phyloP scores from a whole-genome alignment of 2,888 invertebrate genomes.

The Dryadula phaetusa region DNA sequence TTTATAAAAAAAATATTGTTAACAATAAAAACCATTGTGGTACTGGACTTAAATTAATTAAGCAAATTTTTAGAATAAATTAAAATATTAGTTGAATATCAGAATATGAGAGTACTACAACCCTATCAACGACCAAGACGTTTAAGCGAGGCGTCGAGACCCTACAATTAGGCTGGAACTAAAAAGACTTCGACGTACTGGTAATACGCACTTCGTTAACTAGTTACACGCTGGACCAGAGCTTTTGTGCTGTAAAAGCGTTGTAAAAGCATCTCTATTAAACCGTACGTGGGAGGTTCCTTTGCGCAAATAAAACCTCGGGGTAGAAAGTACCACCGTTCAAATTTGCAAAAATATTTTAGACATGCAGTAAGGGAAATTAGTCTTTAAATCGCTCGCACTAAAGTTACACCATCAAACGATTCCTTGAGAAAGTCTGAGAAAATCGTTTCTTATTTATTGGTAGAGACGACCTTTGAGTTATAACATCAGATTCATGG shows the following conservation, averaged over 20 bases:
- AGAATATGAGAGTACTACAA: slow-evolving; percentile 46
- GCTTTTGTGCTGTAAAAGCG: slow-evolving; percentile 36
- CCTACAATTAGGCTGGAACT: slow-evolving; percentile 78
- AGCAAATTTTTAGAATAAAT: background rate
- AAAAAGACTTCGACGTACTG: slow-evolving; percentile 67
- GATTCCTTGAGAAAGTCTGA: slow-evolving; percentile 40
- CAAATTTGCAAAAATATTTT: slow-evolving; percentile 52
- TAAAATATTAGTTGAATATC: background rate
- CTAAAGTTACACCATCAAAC: background rate
- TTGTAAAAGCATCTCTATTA: slow-evolving; percentile 51
- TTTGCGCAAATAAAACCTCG: slow-evolving; percentile 49
- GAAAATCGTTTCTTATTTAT: slow-evolving; percentile 76
- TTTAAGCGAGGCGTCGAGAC: slow-evolving; percentile 77
- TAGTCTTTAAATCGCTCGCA: slow-evolving; percentile 38
- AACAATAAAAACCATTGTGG: background rate
- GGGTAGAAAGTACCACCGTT: slow-evolving; percentile 62
- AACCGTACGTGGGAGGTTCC: slow-evolving; percentile 43
- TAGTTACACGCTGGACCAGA: slow-evolving; percentile 61
- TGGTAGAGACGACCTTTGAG: slow-evolving; percentile 66
- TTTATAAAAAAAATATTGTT: slow-evolving; percentile 6
- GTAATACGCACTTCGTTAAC: slow-evolving; percentile 78
- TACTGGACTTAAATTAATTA: background rate
- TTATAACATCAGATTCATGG: slow-evolving; percentile 64
- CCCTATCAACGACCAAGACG: slow-evolving; percentile 66
- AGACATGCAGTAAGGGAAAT: slow-evolving; percentile 44